Evolutionary conservation across 2,888 invertebrate species (phyloP).

Genomic region (Drosophila parthenogenetica): DNA sequence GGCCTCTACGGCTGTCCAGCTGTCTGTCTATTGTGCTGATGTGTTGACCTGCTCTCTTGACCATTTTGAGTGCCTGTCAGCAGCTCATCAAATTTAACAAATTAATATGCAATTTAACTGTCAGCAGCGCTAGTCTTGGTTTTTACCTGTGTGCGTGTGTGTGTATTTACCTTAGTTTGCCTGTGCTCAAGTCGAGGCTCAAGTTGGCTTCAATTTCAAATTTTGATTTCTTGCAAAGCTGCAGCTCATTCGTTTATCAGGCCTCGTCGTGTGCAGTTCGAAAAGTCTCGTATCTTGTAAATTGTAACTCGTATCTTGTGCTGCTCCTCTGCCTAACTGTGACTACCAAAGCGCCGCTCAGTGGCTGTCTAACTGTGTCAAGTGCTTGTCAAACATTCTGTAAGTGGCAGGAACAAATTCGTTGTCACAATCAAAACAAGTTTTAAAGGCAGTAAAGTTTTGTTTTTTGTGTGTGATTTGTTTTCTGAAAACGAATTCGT

Average conservation of each 20-base stretch:
- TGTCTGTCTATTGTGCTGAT: constrained; percentile 8
- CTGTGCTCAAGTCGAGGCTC: constrained; percentile 20
- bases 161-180: constrained; percentile 34
- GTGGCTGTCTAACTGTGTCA: constrained; percentile 33
- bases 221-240: constrained; percentile 17
- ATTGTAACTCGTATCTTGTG: neutral
- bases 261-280: constrained; percentile 61
- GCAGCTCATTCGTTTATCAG: constrained; percentile 58
- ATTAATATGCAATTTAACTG: constrained; percentile 76
- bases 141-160: constrained; percentile 40
- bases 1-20: neutral
- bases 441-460: constrained; percentile 12
- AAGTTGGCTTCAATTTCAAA: constrained; percentile 9
- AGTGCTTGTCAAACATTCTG: constrained; percentile 30
- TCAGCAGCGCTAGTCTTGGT: constrained; percentile 37
- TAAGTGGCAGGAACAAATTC: constrained; percentile 41
- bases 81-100: constrained; percentile 54
- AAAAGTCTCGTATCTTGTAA: constrained; percentile 1
- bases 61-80: constrained; percentile 52
- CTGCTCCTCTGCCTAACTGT: neutral
- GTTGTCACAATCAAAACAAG: constrained; percentile 41
- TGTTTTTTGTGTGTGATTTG: neutral
- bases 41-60: constrained; percentile 28
- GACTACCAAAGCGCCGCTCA: constrained; percentile 10
- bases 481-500: too few relatives aligned